A percentile compares a stretch with the other conserved stretches of the same genome.
These are phyloP conservation scores for Sepioteuthis lessoniana DNA, from an alignment of 2,888 invertebrate genomes.

Conservation along the genomic window DNA sequence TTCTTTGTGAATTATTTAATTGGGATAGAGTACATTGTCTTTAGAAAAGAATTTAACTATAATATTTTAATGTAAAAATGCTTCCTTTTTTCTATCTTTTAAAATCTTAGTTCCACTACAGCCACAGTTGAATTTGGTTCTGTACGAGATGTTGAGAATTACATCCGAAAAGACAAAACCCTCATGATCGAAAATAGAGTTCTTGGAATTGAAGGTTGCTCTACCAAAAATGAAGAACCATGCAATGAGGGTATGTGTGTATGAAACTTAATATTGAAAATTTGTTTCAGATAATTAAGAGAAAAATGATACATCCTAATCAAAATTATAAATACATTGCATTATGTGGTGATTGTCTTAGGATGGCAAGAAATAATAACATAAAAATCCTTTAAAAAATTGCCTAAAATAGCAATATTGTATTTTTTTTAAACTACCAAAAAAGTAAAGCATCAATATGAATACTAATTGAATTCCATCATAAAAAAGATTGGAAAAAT, in stretches of 20 bases:
- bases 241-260: neutral
- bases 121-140: conserved; percentile 35
- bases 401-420: no score
- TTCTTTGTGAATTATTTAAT: neutral
- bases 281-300: no score
- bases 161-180: neutral
- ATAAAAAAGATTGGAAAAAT: no score
- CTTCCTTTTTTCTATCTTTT: neutral
- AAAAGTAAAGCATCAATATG: no score
- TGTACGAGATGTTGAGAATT: conserved; percentile 15
- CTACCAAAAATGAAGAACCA: neutral
- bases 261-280: neutral
- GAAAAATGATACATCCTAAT: no score
- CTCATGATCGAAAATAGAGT: conserved; percentile 25
- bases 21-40: neutral
- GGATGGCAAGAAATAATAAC: no score
- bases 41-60: neutral
- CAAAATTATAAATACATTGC: no score
- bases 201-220: conserved; percentile 37
- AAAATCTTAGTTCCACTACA: neutral
- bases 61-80: neutral
- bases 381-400: no score
- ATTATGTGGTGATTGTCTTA: no score
- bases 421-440: no score
- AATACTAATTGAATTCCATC: no score